Base-by-base conservation (phyloP, 1,140 invertebrate genomes). In the Lepidurus couesii region DNA sequence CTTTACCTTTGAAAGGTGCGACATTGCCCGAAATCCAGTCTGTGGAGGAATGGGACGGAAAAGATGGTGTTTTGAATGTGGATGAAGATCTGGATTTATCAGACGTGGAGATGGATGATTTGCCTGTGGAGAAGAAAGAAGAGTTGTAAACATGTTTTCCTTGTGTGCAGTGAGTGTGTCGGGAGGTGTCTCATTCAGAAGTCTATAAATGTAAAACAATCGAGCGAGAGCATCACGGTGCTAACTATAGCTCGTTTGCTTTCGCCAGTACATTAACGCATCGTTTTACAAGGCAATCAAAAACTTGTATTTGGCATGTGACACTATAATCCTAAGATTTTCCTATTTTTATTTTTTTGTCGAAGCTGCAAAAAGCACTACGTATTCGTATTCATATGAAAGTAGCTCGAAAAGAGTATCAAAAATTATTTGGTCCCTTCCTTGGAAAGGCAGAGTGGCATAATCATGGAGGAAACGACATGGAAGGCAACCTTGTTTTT, bases 71-170 rank as follows among this genome's bases (percentile, higher is more conserved):
- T 85, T 86, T 95, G 80, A 93, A 94, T 42, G 89, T 88, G 53
- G 95, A 95, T 86, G 96, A 98, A 82, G 95, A 98, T 80, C 93
- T 96, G 80, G 95, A 97, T 87, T 89, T 97, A 47, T 95, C 93
- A 74, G 95, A 98, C 86, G 88, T 97, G 65, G 92, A 94, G 80
- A 85, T 98, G 21, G 94, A 97, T 84, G 91, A 91, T 79, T 53
- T 87, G 53, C 53, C 53, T 7, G 21, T 21, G 53, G 53, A 65
- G 45, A 76, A 80, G 53, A 84, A 84, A 79, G 92, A 95, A 82
- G 93, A 95, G 85, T 87, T 95, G 84, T 95, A 91, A 92, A 44
- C 53, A 16, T 65, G 53, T 65, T 65, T 65, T 13, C 53, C 21
- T 43, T 73, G 13, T 78, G 75, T 76, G 75, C 21, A n/a, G 53